Percentiles rank a stretch among this genome's conserved stretches.
Evolutionary conservation across 1,140 invertebrate genomes (phyloP).

Genomic region (Lordiphosa stackelbergi): DNA sequence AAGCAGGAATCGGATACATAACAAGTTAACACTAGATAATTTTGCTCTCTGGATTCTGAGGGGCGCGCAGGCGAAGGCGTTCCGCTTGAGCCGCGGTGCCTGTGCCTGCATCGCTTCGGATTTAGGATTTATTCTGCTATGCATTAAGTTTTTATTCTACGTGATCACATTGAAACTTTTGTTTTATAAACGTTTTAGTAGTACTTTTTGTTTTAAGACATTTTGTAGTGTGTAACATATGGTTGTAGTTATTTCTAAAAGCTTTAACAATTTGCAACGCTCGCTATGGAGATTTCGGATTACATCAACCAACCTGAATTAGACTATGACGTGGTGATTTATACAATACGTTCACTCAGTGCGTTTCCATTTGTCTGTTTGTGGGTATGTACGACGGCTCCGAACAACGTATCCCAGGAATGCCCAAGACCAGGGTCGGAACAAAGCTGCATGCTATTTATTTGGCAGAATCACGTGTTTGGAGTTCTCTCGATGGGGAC

Average conservation of each 20-base stretch:
- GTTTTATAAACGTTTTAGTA: slow-evolving; percentile 68
- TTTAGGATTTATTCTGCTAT: slow-evolving; percentile 49
- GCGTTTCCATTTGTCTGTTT: no score
- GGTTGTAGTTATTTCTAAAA: slow-evolving; percentile 35
- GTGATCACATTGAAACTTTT: slow-evolving; percentile 74
- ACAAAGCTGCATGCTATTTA: no score
- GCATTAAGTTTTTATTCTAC: slow-evolving; percentile 64
- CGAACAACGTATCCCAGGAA: no score
- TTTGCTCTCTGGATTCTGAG: slow-evolving; percentile 15
- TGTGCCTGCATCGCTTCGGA: slow-evolving; percentile 1
- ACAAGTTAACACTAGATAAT: slow-evolving; percentile 25
- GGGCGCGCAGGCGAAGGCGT: background rate
- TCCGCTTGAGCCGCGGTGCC: slow-evolving; percentile 1
- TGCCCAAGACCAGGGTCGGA: no score
- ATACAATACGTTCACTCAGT: no score
- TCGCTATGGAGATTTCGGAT: slow-evolving; percentile 35
- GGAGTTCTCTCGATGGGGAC: no score
- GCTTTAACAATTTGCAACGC: slow-evolving; percentile 60
- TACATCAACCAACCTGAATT: slow-evolving; percentile 33
- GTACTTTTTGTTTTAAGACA: slow-evolving; percentile 38
- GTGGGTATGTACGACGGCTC: no score
- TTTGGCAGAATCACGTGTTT: no score
- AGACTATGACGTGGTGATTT: slow-evolving; percentile 2
- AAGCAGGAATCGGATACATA: slow-evolving; percentile 28
- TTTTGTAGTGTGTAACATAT: slow-evolving; percentile 53